phyloP scores from a whole-genome alignment of 2,888 invertebrate genomes.

The Eugnorisma glareosa region DNA sequence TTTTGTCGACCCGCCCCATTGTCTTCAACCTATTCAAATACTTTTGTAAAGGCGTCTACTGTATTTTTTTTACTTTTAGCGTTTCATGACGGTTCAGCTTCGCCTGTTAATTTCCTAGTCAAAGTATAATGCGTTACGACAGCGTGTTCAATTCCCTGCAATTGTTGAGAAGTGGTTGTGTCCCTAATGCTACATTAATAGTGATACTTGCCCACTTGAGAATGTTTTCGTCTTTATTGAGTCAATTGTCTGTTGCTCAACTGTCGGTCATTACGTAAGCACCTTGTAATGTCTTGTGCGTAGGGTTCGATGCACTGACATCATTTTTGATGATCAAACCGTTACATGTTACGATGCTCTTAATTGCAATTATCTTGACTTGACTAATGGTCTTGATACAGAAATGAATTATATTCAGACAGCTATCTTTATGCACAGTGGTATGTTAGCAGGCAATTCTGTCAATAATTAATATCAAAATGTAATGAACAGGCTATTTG shows the following conservation, averaged over 20 bases:
- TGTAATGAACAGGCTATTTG: slow-evolving; percentile 22
- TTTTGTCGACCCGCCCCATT: slow-evolving; percentile 85
- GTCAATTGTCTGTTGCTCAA: slow-evolving; percentile 87
- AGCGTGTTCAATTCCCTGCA: slow-evolving; percentile 69
- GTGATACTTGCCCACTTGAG: slow-evolving; percentile 82
- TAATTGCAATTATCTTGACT: slow-evolving; percentile 44
- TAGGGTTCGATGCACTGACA: slow-evolving; percentile 82
- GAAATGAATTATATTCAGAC: slow-evolving; percentile 24
- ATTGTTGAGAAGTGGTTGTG: slow-evolving; percentile 72
- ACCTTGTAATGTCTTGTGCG: slow-evolving; percentile 79
- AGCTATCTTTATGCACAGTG: slow-evolving; percentile 17
- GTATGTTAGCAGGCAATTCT: slow-evolving; percentile 30
- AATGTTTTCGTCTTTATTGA: slow-evolving; percentile 86
- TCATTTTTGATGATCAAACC: slow-evolving; percentile 67
- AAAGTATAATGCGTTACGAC: slow-evolving; percentile 68
- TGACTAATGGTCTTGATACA: slow-evolving; percentile 34
- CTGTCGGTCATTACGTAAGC: slow-evolving; percentile 82
- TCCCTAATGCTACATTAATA: slow-evolving; percentile 83
- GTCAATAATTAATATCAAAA: slow-evolving; percentile 41
- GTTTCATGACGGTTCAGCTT: slow-evolving; percentile 74
- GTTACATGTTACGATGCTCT: slow-evolving; percentile 50
- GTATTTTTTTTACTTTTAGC: slow-evolving; percentile 73
- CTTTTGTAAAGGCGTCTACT: slow-evolving; percentile 78
- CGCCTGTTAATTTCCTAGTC: slow-evolving; percentile 71
- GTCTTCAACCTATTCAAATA: slow-evolving; percentile 84